Conservation (phyloP, 1,140 invertebrate species). For the Microplitis demolitor region DNA sequence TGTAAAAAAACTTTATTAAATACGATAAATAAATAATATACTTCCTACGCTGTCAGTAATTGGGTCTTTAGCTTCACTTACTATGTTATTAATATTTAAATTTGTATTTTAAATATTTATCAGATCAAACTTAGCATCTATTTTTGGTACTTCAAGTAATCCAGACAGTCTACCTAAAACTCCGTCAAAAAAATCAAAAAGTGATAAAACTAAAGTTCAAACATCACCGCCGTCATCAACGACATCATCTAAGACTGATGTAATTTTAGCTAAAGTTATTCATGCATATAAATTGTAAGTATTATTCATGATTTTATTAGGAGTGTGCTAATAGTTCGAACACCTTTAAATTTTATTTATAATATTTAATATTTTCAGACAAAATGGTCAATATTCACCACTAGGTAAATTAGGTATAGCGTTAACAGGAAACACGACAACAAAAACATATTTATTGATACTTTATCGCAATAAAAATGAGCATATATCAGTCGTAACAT, state of each 20-base stretch:
- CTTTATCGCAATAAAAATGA: constrained; percentile 52
- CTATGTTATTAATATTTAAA: constrained; percentile 6
- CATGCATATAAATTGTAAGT: constrained; percentile 51
- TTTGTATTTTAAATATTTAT: neutral
- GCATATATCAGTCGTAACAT: constrained; percentile 46
- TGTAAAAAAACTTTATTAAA: too few relatives aligned
- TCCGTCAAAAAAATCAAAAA: neutral
- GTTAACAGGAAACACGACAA: constrained; percentile 43
- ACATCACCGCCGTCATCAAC: constrained; percentile 24
- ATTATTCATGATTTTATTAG: neutral
- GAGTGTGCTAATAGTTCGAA: too few relatives aligned
- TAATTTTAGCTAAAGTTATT: constrained; percentile 50
- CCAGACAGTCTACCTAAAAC: neutral
- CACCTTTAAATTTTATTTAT: neutral
- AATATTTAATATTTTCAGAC: constrained; percentile 37
- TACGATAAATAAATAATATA: too few relatives aligned
- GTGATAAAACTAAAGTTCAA: neutral
- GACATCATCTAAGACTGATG: constrained; percentile 41
- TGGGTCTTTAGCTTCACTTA: neutral
- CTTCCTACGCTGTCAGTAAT: too few relatives aligned
- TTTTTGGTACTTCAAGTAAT: constrained; percentile 41
- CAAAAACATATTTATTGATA: constrained; percentile 50
- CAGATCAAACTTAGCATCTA: constrained; percentile 48
- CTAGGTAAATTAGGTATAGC: constrained; percentile 53
- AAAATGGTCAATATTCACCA: constrained; percentile 47